These are phyloP conservation scores for Ricordea florida DNA, from an alignment of 92 coral and sea anemone genomes.

Conservation along the genomic window DNA sequence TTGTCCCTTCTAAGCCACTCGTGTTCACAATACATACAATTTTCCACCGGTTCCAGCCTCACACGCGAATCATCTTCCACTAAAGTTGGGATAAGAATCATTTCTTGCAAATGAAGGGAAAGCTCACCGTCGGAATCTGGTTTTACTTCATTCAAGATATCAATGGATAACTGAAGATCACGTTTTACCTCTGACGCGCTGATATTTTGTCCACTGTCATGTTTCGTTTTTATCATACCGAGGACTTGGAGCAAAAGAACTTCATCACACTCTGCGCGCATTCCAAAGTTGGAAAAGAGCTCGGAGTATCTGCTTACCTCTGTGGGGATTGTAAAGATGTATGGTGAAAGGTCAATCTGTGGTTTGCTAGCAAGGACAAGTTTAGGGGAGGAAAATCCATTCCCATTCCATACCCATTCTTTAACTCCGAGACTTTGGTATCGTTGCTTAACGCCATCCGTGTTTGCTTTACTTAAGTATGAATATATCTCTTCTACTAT, in stretches of 20 bases:
- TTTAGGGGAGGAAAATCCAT: constrained; percentile 67
- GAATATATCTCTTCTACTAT: constrained; percentile 43
- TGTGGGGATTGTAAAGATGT: constrained; percentile 55
- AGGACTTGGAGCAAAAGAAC: constrained; percentile 47
- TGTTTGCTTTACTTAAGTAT: background rate
- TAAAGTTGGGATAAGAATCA: constrained; percentile 58
- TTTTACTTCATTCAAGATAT: constrained; percentile 54
- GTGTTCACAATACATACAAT: constrained; percentile 70
- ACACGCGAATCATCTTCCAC: constrained; percentile 31
- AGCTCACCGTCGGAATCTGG: constrained; percentile 11
- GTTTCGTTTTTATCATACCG: constrained; percentile 53
- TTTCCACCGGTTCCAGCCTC: constrained; percentile 37
- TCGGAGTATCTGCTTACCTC: constrained; percentile 27
- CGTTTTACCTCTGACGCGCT: constrained; percentile 26
- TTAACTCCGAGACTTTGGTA: background rate
- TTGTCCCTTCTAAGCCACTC: constrained; percentile 69
- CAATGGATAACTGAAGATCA: constrained; percentile 57
- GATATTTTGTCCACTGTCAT: background rate
- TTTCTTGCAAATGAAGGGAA: background rate
- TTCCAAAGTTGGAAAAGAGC: constrained; percentile 45
- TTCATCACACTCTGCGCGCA: constrained; percentile 29
- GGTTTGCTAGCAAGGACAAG: constrained; percentile 35
- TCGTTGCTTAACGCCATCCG: background rate
- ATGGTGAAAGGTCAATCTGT: constrained; percentile 61
- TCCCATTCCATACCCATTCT: constrained; percentile 81